Evolutionary conservation across 1,140 invertebrate genomes (phyloP).

Genomic region (Magallana ariakensis): DNA sequence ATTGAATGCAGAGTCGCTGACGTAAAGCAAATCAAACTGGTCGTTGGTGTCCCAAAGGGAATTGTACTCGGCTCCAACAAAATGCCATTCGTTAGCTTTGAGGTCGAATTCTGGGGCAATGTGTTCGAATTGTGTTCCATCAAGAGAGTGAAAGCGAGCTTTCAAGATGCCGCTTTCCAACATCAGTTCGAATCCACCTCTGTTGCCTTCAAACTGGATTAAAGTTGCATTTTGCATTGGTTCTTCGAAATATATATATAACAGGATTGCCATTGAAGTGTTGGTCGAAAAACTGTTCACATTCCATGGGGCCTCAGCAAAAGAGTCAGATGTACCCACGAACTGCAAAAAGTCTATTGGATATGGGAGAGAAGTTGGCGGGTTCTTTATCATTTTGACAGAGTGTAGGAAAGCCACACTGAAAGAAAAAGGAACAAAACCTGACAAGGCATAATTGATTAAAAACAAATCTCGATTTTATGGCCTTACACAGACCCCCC

Average conservation of each 20-base stretch:
- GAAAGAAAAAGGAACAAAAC: neutral
- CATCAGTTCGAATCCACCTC: neutral
- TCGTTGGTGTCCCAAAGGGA: neutral
- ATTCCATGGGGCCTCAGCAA: neutral
- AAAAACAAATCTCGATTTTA: too few species aligned
- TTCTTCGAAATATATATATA: constrained; percentile 5
- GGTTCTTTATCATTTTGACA: neutral
- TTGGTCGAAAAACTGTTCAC: neutral
- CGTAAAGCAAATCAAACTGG: constrained; percentile 2
- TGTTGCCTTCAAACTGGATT: neutral
- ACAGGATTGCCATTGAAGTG: neutral
- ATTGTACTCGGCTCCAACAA: constrained; percentile 5
- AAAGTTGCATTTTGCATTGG: neutral
- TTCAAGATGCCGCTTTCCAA: neutral
- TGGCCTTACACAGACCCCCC: too few species aligned
- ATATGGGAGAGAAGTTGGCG: neutral
- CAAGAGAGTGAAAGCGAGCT: neutral
- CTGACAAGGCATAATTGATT: too few species aligned
- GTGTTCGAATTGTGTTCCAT: neutral
- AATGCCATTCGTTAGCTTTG: neutral
- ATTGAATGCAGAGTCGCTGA: neutral
- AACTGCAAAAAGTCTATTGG: neutral
- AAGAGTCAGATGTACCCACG: neutral
- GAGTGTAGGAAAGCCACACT: neutral
- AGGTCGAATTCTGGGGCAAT: neutral